A percentile compares a stretch with the other conserved stretches of the same genome.
Evolutionary conservation across 2,888 invertebrate species (phyloP).

Genomic region (Sinotaia quadrata): DNA sequence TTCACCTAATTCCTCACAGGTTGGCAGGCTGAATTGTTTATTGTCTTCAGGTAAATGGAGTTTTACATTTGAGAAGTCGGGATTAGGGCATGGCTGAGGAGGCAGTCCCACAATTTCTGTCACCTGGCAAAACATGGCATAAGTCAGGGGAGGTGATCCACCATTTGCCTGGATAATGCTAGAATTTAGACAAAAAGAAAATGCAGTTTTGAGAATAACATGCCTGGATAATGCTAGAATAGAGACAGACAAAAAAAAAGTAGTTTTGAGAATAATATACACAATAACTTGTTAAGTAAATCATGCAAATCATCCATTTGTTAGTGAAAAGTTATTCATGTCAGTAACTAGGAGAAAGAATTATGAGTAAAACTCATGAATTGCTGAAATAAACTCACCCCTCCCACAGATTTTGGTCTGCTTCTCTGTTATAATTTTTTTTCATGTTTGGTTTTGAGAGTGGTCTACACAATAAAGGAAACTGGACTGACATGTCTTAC

Average conservation of each 20-base stretch:
- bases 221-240: not conserved
- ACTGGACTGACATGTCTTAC: too few relatives aligned
- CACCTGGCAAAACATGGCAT: slow-evolving; percentile 78
- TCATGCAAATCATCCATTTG: too few relatives aligned
- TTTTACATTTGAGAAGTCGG: slow-evolving; percentile 52
- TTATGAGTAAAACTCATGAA: too few relatives aligned
- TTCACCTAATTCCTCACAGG: slow-evolving; percentile 55
- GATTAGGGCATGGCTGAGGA: slow-evolving; percentile 47
- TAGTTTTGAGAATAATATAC: not conserved
- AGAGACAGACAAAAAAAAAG: not conserved
- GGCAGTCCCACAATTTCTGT: slow-evolving; percentile 57
- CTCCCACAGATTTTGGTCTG: too few relatives aligned
- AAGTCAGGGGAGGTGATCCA: slow-evolving; percentile 82
- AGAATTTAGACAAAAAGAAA: slow-evolving; percentile 21
- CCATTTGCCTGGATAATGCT: slow-evolving; percentile 80
- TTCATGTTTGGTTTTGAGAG: too few relatives aligned
- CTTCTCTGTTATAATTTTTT: too few relatives aligned
- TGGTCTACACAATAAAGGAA: too few relatives aligned
- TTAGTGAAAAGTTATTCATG: too few relatives aligned
- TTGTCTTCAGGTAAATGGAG: slow-evolving; percentile 77
- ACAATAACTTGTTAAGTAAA: too few relatives aligned
- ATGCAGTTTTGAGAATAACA: not conserved
- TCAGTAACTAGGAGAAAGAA: too few relatives aligned
- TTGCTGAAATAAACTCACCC: too few relatives aligned
- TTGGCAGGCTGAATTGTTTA: slow-evolving; percentile 52